These are phyloP conservation scores for Sitophilus oryzae DNA, from an alignment of 1,140 invertebrate species.

Conservation along the genomic window DNA sequence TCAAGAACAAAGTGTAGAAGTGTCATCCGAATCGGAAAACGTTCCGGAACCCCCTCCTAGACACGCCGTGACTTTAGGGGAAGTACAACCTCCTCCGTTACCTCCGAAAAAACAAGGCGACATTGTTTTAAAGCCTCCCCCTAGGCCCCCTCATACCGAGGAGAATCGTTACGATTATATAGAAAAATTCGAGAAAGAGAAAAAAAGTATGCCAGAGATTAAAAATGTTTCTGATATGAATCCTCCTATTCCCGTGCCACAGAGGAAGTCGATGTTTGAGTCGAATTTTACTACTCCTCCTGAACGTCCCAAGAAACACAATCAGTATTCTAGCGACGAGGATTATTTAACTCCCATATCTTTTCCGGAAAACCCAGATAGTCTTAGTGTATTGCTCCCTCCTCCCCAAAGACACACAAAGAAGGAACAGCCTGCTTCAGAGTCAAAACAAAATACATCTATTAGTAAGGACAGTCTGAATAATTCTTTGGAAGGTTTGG, in stretches of 20 bases:
- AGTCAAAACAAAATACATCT: conserved; percentile 26
- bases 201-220: conserved; percentile 39
- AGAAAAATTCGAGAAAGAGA: conserved; percentile 49
- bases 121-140: conserved; percentile 52
- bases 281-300: conserved; percentile 39
- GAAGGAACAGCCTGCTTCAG: conserved; percentile 27
- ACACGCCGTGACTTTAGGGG: conserved; percentile 49
- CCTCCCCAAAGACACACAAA: conserved; percentile 42
- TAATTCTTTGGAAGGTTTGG: conserved; percentile 48
- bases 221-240: conserved; percentile 39
- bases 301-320: conserved; percentile 45
- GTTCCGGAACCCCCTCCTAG: conserved; percentile 67
- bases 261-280: conserved; percentile 53
- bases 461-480: conserved; percentile 32
- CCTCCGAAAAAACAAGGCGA: conserved; percentile 70
- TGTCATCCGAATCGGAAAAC: conserved; percentile 40
- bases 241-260: conserved; percentile 58
- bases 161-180: conserved; percentile 58
- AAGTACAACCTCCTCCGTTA: conserved; percentile 70
- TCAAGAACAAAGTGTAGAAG: conserved; percentile 36
- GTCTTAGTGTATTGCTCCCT: conserved; percentile 33
- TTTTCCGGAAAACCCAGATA: conserved; percentile 33
- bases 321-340: conserved; percentile 42
- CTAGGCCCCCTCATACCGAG: conserved; percentile 57
- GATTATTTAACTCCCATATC: conserved; percentile 58